Base-by-base conservation (phyloP, 2,797 vertebrate species). In the Orientallactaga sibirica region DNA sequence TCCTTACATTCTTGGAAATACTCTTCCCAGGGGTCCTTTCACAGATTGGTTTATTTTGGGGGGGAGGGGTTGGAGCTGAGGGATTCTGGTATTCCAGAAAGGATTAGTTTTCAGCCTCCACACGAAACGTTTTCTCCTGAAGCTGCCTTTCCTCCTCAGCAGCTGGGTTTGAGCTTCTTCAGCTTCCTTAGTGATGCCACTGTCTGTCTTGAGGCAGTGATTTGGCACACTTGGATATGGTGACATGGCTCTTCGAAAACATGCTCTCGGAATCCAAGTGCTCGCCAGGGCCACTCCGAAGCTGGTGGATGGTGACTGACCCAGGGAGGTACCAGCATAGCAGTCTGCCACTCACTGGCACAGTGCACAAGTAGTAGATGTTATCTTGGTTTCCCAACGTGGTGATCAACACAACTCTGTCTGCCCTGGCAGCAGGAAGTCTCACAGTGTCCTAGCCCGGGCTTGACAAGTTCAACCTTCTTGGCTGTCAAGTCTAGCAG, bases 11-110 rank as follows among this genome's bases (percentile, higher is more conserved):
- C 89, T 88, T 96, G 89, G 41, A 96, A 92, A 61, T 94, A 97
- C 75, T 95, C 96, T 75, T 98, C 92, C 48, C 94, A 97, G 19
- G 97, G 95, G 22, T 90, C 95, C n/a, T 96, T 95, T 4, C 77
- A 95, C n/a, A 96, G 96, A 92, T 98, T 96, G 7, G 90, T 55
- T 55, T 11, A 3, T 97, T 61, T 92, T 67, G 14, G 25, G 37
- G 37, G 7, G 19, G 43, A 4, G 20, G 61, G 55, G 9, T 16
- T 7, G 48, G 10, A 48, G 27, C 97, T 93, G 55, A 48, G 48
- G 48, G 48, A 48, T 90, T 95, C 86, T 98, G 88, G 79, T 98
- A 98, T 70, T 96, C 92, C 75, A 94, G 76, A 41, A 97, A 97
- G 19, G 97, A 96, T 82, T 95, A 96, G 79, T 93, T 97, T 88